A percentile compares a stretch with the other conserved stretches of the same genome.
Evolutionary conservation across 2,888 invertebrate species (phyloP).

Genomic region (Unio pictorum): DNA sequence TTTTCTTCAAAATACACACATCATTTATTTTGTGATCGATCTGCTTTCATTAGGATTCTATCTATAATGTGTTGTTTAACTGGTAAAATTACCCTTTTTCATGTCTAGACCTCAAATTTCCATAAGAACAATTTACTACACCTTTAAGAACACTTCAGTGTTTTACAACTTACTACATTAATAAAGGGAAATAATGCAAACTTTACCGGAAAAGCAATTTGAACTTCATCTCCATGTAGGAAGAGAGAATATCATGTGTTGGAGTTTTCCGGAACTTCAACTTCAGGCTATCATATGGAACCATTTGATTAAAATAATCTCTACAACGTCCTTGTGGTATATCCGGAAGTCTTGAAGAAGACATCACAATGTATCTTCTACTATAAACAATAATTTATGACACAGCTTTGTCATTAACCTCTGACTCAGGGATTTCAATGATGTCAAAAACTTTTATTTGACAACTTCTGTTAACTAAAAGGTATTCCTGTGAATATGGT

Average conservation of each 20-base stretch:
- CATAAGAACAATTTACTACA: too few relatives aligned
- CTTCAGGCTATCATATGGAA: constrained; percentile 56
- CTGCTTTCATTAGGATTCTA: too few relatives aligned
- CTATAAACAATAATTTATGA: not conserved
- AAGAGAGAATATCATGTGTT: constrained; percentile 37
- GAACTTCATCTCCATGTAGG: constrained; percentile 6
- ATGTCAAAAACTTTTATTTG: too few relatives aligned
- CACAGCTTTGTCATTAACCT: constrained; percentile 2
- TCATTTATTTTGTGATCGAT: too few relatives aligned
- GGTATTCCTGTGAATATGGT: too few relatives aligned
- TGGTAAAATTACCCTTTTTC: too few relatives aligned
- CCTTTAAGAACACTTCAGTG: too few relatives aligned
- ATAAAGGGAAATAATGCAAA: not conserved
- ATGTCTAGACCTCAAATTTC: too few relatives aligned
- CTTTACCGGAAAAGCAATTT: not conserved
- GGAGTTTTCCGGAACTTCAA: constrained; percentile 52
- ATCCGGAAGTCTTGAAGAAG: constrained; percentile 26
- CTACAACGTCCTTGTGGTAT: constrained; percentile 21
- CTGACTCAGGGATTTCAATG: not conserved
- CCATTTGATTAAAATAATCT: constrained; percentile 15
- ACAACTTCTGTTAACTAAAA: too few relatives aligned
- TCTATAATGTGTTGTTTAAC: too few relatives aligned
- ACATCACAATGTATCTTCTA: constrained; percentile 13
- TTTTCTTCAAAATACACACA: too few relatives aligned
- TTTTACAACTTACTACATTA: too few relatives aligned